Percentiles rank a stretch among this genome's conserved stretches.
Conservation (phyloP, 2,797 vertebrate genomes). For the Rousettus madagascariensis region DNA sequence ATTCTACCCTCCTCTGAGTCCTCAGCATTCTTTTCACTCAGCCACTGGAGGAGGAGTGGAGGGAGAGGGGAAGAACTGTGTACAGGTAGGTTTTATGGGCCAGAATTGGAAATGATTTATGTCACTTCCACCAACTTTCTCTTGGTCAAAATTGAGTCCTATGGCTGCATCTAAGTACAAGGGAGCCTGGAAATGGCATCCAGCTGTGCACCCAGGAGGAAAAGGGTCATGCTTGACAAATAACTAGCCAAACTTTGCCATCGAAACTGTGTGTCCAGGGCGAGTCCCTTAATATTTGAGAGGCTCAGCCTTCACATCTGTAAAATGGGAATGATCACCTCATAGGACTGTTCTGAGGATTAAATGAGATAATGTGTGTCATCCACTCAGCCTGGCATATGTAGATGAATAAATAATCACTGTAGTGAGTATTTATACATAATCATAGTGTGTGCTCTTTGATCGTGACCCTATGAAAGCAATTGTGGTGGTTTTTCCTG, state of each 20-base stretch:
- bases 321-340: not conserved
- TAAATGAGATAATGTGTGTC: not conserved
- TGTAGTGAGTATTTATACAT: not conserved
- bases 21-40: not conserved
- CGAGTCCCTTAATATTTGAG: not conserved
- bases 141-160: not conserved
- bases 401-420: not conserved
- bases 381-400: not conserved
- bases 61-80: not conserved
- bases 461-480: not conserved
- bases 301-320: slow-evolving; percentile 14
- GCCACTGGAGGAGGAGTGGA: not conserved
- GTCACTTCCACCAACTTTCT: not conserved
- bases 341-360: not conserved
- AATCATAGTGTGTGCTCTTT: not conserved
- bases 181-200: not conserved
- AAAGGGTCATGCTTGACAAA: not conserved
- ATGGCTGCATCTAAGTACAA: not conserved
- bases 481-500: not conserved
- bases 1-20: not conserved
- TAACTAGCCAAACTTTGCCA: not conserved
- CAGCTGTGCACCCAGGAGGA: not conserved
- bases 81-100: not conserved
- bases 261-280: not conserved
- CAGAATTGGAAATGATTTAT: not conserved